Base-by-base conservation (phyloP, 2,888 invertebrate species). In the Idaea straminata region DNA sequence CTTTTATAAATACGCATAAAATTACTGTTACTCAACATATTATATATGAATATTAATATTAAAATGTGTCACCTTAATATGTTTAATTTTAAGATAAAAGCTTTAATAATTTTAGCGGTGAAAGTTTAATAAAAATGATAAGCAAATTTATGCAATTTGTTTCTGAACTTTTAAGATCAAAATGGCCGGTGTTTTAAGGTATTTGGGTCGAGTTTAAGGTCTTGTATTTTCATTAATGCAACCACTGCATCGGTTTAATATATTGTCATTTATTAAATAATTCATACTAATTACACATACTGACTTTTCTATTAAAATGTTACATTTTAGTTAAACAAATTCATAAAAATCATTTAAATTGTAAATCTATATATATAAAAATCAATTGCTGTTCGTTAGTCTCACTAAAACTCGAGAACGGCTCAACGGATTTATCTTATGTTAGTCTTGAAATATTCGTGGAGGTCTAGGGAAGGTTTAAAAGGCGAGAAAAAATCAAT, bases 101-200 rank as follows among this genome's bases (percentile, higher is more conserved):
- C 63, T 63, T 74, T 74, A 72, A 77, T 78, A 81, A 79, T 78
- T 74, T 71, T 77, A 75, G 69, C 73, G 81, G 84, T 82, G 86
- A 88, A 87, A 86, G 87, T 87, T 78, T 79, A 77, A 79, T 77
- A 77, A 77, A 77, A 68, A 65, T 78, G 86, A 85, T 84, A 87
- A 83, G 79, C 69, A 78, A 83, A 83, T 80, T 76, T 78, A 79
- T 82, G 69, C 74, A 77, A 73, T 73, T 80, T 74, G 76, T 78
- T 73, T 78, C 13, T 47, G 7, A 47, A 47, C 25, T 25, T 78
- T 77, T 77, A 70, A 74, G 69, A 74, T 73, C 74, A 72, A 74
- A 70, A 70, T 64, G 67, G 62, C 61, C 65, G 61, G 63, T 63
- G 58, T 58, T 25, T 25, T 25, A 58, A 34, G 62, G 66, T 64